A percentile compares a stretch with the other conserved stretches of the same genome.
phyloP scores from a whole-genome alignment of 1,140 invertebrate genomes.

The Drosophila ohnishii region DNA sequence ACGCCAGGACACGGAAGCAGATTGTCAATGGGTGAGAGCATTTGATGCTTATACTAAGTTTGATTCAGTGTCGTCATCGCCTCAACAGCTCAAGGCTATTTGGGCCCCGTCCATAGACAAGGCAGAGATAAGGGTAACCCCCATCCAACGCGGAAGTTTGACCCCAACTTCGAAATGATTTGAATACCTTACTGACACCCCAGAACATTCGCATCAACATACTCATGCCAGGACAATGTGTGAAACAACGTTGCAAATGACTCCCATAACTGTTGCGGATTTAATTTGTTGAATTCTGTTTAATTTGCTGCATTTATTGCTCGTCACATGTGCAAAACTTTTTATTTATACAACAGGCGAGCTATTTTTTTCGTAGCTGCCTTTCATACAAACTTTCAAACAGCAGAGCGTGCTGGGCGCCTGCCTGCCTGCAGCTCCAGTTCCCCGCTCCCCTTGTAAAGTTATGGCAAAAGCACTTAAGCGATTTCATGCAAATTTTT shows the following conservation, averaged over 20 bases:
- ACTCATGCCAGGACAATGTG: not conserved
- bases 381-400: conserved; percentile 33
- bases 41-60: conserved; percentile 63
- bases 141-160: conserved; percentile 56
- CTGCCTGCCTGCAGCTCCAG: conserved; percentile 7
- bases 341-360: conserved; percentile 47
- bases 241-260: conserved; percentile 23
- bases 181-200: conserved; percentile 23
- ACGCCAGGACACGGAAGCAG: conserved; percentile 56
- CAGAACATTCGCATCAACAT: not conserved
- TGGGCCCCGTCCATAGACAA: conserved; percentile 16
- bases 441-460: conserved; percentile 30
- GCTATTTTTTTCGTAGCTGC: conserved; percentile 29
- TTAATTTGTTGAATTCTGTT: conserved; percentile 72
- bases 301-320: conserved; percentile 67
- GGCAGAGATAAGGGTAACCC: conserved; percentile 6
- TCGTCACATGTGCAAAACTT: conserved; percentile 50
- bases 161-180: conserved; percentile 16
- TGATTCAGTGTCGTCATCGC: conserved; percentile 52
- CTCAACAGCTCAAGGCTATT: conserved; percentile 37
- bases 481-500: conserved; percentile 76
- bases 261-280: conserved; percentile 30
- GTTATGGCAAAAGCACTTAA: conserved; percentile 75
- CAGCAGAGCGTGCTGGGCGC: conserved; percentile 17
- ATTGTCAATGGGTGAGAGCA: conserved; percentile 59